Evolutionary conservation across 2,113 vertebrate genomes (phyloP), one percentile per base, ranked within the genome.

Genomic region (Terrapene triunguis): DNA sequence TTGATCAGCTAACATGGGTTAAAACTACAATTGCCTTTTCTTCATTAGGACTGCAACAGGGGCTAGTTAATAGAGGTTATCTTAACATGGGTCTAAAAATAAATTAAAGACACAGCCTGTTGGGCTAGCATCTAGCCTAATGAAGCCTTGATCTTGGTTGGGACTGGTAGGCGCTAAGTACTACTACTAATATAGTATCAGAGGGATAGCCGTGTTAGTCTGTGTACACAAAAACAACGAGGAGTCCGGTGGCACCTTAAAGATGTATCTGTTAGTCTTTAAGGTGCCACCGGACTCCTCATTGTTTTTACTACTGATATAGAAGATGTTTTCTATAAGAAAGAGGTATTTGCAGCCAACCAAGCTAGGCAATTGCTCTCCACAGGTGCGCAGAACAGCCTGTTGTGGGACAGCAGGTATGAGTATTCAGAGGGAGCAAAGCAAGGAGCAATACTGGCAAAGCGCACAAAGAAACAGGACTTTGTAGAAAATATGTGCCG

Each of bases 101-200:
- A 57, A 53, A 94, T 92, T 59, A 84, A 94, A 85, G 88, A 94
- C 85, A 96, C 96, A 95, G 92, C 65, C 90, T 74, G 38, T 11
- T 0, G 72, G 12, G 81, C 81, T 53, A 82, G 42, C 57, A 96
- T 54, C 59, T 86, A 85, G 79, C 74, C 59, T 32, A 91, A 85
- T 83, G 80, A 38, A 57, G 81, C 94, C 85, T 17, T 35, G 79
- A 85, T 90, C 92, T 13, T 38, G 16, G 13, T 42, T 22, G 9
- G 48, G 54, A 83, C 93, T 80, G 89, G 93, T 81, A 85, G 94
- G 90, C 81, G 87, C 21, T 80, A 69, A 87, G 91, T 5, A 95
- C 53, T 93, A 94, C 53, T 13, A 87, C 50, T 14, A 53, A 93
- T 72, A 80, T 48, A 48, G 48, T 48, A 48, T 48, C 48, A 48